These are phyloP conservation scores for Apodemia duryi DNA, from an alignment of 2,888 invertebrate genomes.

Conservation along the genomic window DNA sequence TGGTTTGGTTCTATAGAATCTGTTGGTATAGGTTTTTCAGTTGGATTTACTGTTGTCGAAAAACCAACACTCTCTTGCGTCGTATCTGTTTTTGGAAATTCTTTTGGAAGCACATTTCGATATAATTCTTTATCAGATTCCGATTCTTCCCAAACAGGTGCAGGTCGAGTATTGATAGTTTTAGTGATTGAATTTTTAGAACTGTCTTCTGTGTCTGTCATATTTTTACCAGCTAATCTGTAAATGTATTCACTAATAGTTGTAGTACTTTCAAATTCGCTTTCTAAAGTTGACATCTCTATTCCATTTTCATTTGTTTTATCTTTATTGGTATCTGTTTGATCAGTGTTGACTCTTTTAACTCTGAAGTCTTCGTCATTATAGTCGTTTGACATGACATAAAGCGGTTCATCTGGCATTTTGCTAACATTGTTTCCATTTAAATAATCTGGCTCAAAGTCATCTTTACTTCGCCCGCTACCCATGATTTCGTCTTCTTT, in stretches of 20 bases:
- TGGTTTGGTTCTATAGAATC: slow-evolving; percentile 11
- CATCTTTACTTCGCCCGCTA: slow-evolving; percentile 48
- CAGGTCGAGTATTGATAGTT: slow-evolving; percentile 39
- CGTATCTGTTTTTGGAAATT: slow-evolving; percentile 20
- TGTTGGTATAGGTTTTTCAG: slow-evolving; percentile 14
- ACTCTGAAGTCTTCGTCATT: slow-evolving; percentile 56
- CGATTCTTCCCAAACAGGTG: slow-evolving; percentile 64
- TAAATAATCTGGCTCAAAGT: slow-evolving; percentile 67
- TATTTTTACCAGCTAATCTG: slow-evolving; percentile 43
- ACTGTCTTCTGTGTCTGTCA: slow-evolving; percentile 27
- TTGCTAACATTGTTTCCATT: slow-evolving; percentile 45
- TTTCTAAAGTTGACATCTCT: slow-evolving; percentile 27
- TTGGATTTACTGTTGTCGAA: background rate
- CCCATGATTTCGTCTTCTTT: slow-evolving; percentile 54
- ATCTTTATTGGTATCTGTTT: slow-evolving; percentile 26
- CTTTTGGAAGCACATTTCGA: slow-evolving; percentile 20
- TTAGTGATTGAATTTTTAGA: slow-evolving; percentile 20
- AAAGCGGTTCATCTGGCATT: slow-evolving; percentile 49
- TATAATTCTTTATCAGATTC: slow-evolving; percentile 33
- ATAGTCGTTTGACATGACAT: slow-evolving; percentile 58
- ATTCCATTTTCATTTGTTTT: slow-evolving; percentile 26
- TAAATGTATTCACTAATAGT: slow-evolving; percentile 62
- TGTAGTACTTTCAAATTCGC: slow-evolving; percentile 48
- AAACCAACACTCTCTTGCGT: slow-evolving; percentile 24
- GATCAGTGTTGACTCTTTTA: slow-evolving; percentile 53